Evolutionary conservation across 2,888 invertebrate genomes (phyloP), one percentile per base, ranked within the genome.

Genomic region (Girardia tigrina): DNA sequence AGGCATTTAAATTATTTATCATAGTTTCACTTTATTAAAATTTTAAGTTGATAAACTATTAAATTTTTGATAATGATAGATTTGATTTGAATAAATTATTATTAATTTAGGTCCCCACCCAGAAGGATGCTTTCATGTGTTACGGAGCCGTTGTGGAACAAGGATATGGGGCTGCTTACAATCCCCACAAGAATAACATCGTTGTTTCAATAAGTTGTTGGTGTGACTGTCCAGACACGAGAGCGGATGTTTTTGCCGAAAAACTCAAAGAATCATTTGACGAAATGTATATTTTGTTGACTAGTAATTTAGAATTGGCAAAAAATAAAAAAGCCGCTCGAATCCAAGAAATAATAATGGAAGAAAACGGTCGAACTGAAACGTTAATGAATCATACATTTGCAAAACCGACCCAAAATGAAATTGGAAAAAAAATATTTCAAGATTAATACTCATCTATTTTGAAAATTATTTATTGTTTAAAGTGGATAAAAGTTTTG

Each of bases 101-200:
- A 20, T 29, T 29, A 14, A 73, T 76, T 28, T 82, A 93, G 92
- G 90, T 95, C 72, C 88, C 92, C 1, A 92, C 92, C 6, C 80
- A 88, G 36, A 88, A 89, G 4, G 90, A 92, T 78, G 89, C 90
- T 72, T 92, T 93, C 83, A 91, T 93, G 89, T 94, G 94, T 26
- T 98, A 98, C 83, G 98, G 98, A 0, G 92, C 98, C 0, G 98
- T 98, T 0, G 94, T 94, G 56, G 90, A 91, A 0, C 91, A 97
- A 80, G 98, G 98, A 8, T 98, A 97, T 83, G 97, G 97, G 6
- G 92, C 91, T 82, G 91, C 91, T 79, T 98, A 98, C 86, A 97
- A 95, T 85, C 90, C 91, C 0, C 90, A 91, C 72, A 79, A 81
- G 2, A 78, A 82, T 78, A 79, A 79, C 78, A 83, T 84, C 71